Base-by-base conservation (phyloP, 1,140 invertebrate species). In the Bombus superbus region DNA sequence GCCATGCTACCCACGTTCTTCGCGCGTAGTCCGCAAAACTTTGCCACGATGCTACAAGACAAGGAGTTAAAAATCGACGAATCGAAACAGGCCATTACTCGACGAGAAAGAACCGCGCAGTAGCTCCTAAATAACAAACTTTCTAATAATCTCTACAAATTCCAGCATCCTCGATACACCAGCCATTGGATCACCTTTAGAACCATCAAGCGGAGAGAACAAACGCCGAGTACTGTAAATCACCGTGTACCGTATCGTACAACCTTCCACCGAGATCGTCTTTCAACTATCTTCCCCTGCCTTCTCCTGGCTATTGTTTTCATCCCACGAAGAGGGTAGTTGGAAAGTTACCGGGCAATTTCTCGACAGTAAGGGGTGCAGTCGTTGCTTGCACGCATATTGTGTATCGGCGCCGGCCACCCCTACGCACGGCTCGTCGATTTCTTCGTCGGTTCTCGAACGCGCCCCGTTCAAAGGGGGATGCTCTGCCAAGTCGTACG, bases 401-500 rank as follows among this genome's bases (percentile, higher is more conserved):
- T 86, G 85, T 87, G 44, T 64, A 64, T 68, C 62, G 85, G 69
- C 86, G 86, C 64, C 86, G 73, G 32, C 25, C 64, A 38, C 44
- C 80, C 72, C 25, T 35, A 74, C 69, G 66, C 62, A 64, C 66
- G 2, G 38, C 32, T 78, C 82, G 47, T 64, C 47, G 62, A 35
- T 57, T 76, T 85, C 77, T 81, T 88, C 69, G 5, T 3, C 57
- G 28, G 11, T 22, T 35, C n/a, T 40, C 15, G 28, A 8, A 68
- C 40, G 22, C 44, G 77, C 82, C 68, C 80, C 83, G 81, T 86
- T 77, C 18, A 32, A 32, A 35, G 40, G 78, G 69, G 28, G 28
- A n/a, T 28, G 86, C 73, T 85, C 81, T 91, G 89, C 90, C 91
- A 92, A 92, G 89, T 91, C 92, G 85, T 89, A 86, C 90, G 86